These are phyloP conservation scores for Terrapene triunguis DNA, from an alignment of 2,113 vertebrate species.

Conservation along the genomic window DNA sequence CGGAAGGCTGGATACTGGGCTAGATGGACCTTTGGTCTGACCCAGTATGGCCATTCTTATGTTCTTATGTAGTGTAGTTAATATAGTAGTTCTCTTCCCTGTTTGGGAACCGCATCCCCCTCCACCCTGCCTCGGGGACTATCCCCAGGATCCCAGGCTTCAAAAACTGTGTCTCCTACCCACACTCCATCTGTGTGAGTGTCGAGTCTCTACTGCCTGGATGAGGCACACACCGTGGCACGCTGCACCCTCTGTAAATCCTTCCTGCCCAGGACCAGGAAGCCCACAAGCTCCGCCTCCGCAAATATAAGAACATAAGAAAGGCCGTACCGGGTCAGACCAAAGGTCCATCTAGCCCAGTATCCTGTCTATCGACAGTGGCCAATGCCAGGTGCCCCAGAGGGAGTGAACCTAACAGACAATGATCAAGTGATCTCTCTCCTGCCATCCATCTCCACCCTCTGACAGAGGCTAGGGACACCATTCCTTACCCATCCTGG, in stretches of 20 bases:
- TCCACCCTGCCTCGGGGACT: neutral
- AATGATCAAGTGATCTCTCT: too few relatives aligned
- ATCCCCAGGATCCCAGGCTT: neutral
- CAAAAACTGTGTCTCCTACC: neutral
- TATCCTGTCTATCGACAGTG: too few relatives aligned
- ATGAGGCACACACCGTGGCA: neutral
- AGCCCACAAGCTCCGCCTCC: neutral
- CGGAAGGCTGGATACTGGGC: too few relatives aligned
- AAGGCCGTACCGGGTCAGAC: too few relatives aligned
- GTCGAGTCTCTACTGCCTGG: neutral
- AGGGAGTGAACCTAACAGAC: too few relatives aligned
- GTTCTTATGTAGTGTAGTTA: neutral
- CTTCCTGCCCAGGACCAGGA: neutral
- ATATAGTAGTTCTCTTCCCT: neutral
- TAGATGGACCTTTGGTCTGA: too few relatives aligned
- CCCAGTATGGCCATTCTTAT: too few relatives aligned
- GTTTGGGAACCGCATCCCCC: neutral
- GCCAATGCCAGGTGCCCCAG: too few relatives aligned
- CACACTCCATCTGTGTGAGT: neutral
- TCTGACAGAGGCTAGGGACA: too few relatives aligned
- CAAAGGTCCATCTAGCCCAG: too few relatives aligned
- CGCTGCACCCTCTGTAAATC: neutral
- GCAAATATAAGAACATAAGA: neutral
- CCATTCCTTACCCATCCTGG: too few relatives aligned
- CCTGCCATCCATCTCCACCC: too few relatives aligned